These are phyloP conservation scores for Pangasius mekongensis DNA, from an alignment of 2,797 vertebrate genomes.

Conservation along the genomic window DNA sequence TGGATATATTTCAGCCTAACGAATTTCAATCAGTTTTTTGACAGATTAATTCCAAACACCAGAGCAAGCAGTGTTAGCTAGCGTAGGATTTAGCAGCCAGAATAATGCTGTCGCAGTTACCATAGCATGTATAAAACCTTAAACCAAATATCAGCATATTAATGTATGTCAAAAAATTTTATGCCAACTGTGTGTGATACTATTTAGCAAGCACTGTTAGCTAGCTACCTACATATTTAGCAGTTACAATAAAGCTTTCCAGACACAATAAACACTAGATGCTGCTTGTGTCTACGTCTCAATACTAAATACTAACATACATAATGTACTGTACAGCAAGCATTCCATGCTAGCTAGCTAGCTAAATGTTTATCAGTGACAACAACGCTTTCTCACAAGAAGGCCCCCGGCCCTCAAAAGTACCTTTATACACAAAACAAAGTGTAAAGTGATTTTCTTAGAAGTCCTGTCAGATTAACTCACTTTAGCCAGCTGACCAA, in stretches of 20 bases:
- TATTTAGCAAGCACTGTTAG: background rate
- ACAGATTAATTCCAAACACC: background rate
- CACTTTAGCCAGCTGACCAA: background rate
- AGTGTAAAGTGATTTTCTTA: background rate
- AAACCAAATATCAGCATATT: background rate
- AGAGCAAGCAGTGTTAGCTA: background rate
- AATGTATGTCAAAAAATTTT: background rate
- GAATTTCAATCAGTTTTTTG: background rate
- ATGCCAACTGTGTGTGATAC: background rate
- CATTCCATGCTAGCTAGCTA: background rate
- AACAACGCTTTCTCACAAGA: background rate
- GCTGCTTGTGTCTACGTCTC: no score
- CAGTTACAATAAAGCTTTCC: background rate
- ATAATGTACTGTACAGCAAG: background rate
- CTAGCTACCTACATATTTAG: background rate
- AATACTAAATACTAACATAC: background rate
- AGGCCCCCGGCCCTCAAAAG: background rate
- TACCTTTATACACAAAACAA: background rate
- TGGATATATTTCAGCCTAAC: background rate
- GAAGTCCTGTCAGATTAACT: background rate
- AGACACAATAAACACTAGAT: background rate
- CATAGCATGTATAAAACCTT: background rate
- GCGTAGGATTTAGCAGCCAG: background rate
- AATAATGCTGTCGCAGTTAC: background rate
- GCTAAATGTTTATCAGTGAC: background rate